Conservation (phyloP, 64 coral and sea anemone genomes). For the Porites australiensis region DNA sequence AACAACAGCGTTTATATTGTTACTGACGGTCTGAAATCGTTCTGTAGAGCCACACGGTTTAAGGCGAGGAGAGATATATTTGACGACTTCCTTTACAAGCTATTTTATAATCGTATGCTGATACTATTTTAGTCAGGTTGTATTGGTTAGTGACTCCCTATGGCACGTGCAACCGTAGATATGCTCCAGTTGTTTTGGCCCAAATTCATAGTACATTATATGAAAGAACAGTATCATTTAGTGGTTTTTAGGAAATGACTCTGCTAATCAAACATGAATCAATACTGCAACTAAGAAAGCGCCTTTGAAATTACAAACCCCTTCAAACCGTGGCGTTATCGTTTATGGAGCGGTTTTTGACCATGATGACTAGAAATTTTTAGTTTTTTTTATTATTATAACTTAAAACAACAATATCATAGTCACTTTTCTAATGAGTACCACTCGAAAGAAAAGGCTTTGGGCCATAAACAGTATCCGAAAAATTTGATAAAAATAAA, state of each 20-base stretch:
- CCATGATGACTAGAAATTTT: slow-evolving; percentile 4
- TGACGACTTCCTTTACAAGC: slow-evolving; percentile 34
- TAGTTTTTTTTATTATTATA: not conserved
- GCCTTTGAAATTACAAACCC: not conserved
- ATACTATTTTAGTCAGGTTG: slow-evolving; percentile 8
- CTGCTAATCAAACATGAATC: not conserved
- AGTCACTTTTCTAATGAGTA: not conserved
- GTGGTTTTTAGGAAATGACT: slow-evolving; percentile 34
- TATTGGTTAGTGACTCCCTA: not conserved
- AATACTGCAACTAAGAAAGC: slow-evolving; percentile 19
- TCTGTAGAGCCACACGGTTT: not conserved
- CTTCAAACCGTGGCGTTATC: not conserved
- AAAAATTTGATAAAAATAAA: slow-evolving; percentile 23
- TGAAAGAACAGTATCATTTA: not conserved
- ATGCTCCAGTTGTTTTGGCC: not conserved
- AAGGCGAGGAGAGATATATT: slow-evolving; percentile 23
- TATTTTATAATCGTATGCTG: not conserved
- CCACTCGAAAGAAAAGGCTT: not conserved
- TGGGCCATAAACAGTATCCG: not conserved
- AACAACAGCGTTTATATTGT: slow-evolving; percentile 30
- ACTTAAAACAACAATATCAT: slow-evolving; percentile 24
- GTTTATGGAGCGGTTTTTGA: not conserved
- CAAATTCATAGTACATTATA: not conserved
- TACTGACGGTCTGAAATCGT: not conserved
- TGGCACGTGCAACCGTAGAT: slow-evolving; percentile 14